These are phyloP conservation scores for Elaphurus davidianus DNA, from an alignment of 2,113 vertebrate species.

Conservation along the genomic window DNA sequence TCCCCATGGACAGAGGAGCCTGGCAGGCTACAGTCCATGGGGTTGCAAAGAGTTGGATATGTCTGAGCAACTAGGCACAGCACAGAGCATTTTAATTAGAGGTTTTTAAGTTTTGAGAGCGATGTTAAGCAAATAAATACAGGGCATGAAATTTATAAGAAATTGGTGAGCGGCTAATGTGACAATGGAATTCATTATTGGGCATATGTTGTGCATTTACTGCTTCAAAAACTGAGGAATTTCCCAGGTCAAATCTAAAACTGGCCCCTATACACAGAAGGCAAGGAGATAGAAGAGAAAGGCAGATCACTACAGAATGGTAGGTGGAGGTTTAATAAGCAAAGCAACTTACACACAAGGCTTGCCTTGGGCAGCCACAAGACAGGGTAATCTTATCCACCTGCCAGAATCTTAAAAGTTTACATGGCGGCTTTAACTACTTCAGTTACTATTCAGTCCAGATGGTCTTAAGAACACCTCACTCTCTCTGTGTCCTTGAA, in stretches of 20 bases:
- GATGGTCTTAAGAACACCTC: neutral
- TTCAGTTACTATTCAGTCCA: neutral
- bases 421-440: neutral
- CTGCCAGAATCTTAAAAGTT: neutral
- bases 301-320: neutral
- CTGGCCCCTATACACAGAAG: neutral
- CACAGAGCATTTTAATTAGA: constrained; percentile 7
- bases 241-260: neutral
- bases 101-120: neutral
- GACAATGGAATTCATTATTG: neutral
- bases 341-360: neutral
- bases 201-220: neutral
- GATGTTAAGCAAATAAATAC: neutral
- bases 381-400: neutral
- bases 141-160: neutral
- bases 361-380: neutral
- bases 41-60: neutral
- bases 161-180: neutral
- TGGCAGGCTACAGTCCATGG: neutral
- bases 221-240: neutral
- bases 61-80: neutral
- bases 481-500: neutral
- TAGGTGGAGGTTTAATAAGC: neutral
- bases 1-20: neutral
- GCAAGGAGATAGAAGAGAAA: neutral